These are phyloP conservation scores for Stigmatopora nigra DNA, from an alignment of 2,113 vertebrate genomes.

Conservation along the genomic window DNA sequence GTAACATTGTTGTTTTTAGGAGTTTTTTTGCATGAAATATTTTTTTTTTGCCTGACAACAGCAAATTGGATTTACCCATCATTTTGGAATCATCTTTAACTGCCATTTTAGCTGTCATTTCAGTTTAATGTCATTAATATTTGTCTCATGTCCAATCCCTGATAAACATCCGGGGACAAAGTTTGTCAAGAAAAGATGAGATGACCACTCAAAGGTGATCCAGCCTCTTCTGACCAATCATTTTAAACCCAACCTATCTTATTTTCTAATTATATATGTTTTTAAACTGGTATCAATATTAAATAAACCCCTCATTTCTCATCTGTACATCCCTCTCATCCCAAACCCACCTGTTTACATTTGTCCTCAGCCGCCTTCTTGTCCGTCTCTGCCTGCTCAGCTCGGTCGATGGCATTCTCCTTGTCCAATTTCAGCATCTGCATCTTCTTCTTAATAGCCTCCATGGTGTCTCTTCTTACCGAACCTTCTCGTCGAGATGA, in stretches of 20 bases:
- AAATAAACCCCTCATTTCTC: neutral
- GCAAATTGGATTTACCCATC: neutral
- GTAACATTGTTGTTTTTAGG: neutral
- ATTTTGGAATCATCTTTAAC: neutral
- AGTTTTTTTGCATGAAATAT: neutral
- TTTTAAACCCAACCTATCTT: neutral
- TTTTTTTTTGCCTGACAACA: neutral
- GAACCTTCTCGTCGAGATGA: conserved; percentile 26
- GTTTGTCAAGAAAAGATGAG: neutral
- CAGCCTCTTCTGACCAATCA: neutral
- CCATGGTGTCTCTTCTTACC: conserved; percentile 72
- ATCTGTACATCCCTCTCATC: neutral
- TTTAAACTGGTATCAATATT: neutral
- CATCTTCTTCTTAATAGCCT: conserved; percentile 86
- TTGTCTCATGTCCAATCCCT: neutral
- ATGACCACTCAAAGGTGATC: neutral
- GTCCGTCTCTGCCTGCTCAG: conserved; percentile 90
- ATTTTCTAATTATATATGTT: neutral
- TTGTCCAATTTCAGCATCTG: conserved; percentile 95
- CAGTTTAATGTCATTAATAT: neutral
- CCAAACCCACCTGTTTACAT: conserved; percentile 81
- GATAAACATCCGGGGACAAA: neutral
- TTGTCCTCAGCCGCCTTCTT: conserved; percentile 92
- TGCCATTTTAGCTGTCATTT: neutral
- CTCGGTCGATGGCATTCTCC: conserved; percentile 92